Evolutionary conservation across 2,888 invertebrate genomes (phyloP).

Genomic region (Nomada hirtipes): DNA sequence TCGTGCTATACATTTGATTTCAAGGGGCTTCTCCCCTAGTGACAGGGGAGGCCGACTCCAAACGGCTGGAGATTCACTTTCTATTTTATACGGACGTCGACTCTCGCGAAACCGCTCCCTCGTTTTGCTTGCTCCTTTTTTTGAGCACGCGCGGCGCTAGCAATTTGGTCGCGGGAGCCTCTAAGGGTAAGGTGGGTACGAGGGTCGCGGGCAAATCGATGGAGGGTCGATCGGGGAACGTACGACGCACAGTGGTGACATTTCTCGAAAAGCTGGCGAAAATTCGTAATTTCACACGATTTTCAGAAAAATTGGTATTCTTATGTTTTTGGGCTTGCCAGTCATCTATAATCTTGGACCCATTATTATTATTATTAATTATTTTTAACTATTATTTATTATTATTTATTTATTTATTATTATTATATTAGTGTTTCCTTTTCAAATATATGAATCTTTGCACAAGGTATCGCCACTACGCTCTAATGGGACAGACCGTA

Average conservation of each 20-base stretch:
- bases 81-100: constrained; percentile 68
- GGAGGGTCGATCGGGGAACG: constrained; percentile 8
- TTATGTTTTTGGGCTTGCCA: too few species aligned
- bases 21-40: constrained; percentile 61
- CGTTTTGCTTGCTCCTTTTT: constrained; percentile 49
- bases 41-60: constrained; percentile 23
- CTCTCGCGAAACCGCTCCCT: constrained; percentile 63
- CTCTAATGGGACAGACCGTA: too few species aligned
- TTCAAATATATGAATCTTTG: too few species aligned
- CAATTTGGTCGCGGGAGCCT: constrained; percentile 12
- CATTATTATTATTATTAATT: too few species aligned
- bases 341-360: too few species aligned
- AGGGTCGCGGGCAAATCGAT: constrained; percentile 9
- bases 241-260: neutral
- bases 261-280: too few species aligned
- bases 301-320: too few species aligned
- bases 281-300: too few species aligned
- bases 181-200: constrained; percentile 7
- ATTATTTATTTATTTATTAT: too few species aligned
- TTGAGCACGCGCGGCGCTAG: neutral
- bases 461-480: too few species aligned
- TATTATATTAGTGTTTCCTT: too few species aligned
- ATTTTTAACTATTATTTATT: too few species aligned
- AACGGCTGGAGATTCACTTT: constrained; percentile 69
- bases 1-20: constrained; percentile 64